Base-by-base conservation (phyloP, 2,888 invertebrate genomes). In the Horisme vitalbata region DNA sequence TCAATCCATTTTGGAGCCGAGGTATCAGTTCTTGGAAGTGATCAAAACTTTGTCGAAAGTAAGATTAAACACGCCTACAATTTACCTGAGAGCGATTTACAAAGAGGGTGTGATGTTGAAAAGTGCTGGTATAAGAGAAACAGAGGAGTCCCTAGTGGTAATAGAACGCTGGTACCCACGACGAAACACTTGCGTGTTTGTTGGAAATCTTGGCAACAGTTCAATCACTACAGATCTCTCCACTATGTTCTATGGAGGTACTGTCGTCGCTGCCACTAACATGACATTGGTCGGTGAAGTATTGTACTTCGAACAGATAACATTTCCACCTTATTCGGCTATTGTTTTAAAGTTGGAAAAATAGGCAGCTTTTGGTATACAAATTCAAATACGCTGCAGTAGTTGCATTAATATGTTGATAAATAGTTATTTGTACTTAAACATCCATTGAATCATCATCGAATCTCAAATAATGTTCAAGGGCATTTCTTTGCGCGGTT, bases 111-210 rank as follows among this genome's bases (percentile, higher is more conserved):
- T 83, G 48, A 86, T 91, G 41, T 79, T 91, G 33, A 92, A 92
- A 11, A 96, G 95, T 76, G 92, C 93, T 49, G 93, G 93, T 59
- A 89, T 95, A 38, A 92, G 93, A 47, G 91, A 92, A 66, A 91
- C 92, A 14, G 87, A 91, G 24, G 91, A 92, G 30, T 92, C 93
- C 64, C 89, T 96, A 31, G 82, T 96, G 2, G 91, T 95, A 10
- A 79, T 93, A 33, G 95, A 96, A 68, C 90, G 96, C 31, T 94
- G 93, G 91, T 96, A 93, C 76, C 96, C 96, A 0, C 91, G 96
- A 9, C 91, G 95, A 45, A 94, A 95, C 67, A 93, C 95, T 0
- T 95, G 94, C 68, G 94, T 95, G 0, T 92, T 94, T 48, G 92
- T 96, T 0, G 93, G 93, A 1, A 96, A 96, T 83, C 89, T 95